phyloP scores from a whole-genome alignment of 2,113 vertebrate species.

The Neomonachus schauinslandi region DNA sequence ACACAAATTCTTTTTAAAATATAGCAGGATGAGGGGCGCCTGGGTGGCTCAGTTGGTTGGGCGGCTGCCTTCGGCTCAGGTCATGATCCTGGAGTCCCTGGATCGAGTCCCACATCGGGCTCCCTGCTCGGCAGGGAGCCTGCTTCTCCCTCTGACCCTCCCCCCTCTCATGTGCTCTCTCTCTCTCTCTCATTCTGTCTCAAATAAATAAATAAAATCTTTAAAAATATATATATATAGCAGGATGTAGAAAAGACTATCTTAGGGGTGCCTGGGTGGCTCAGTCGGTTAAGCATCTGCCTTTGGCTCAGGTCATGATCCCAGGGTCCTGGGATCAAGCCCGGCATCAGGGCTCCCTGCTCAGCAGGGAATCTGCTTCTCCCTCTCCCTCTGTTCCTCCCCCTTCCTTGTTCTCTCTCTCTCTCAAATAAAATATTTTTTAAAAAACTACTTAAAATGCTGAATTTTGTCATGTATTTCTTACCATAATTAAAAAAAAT shows the following conservation, averaged over 20 bases:
- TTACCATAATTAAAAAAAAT: neutral
- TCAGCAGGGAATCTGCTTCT: neutral
- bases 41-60: neutral
- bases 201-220: too few species aligned
- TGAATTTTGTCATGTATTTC: neutral
- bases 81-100: neutral
- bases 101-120: neutral
- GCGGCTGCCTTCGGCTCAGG: neutral
- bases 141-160: neutral
- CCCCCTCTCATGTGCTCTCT: too few species aligned
- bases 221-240: neutral
- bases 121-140: neutral
- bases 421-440: neutral
- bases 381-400: too few species aligned
- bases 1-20: conserved; percentile 27
- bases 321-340: neutral
- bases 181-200: too few species aligned
- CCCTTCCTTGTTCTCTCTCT: neutral
- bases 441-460: neutral
- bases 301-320: neutral
- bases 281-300: neutral
- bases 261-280: neutral
- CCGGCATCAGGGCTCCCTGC: neutral
- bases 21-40: neutral
- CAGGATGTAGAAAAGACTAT: neutral